Conservation (phyloP, 2,888 invertebrate genomes). For the Norana najaformis region DNA sequence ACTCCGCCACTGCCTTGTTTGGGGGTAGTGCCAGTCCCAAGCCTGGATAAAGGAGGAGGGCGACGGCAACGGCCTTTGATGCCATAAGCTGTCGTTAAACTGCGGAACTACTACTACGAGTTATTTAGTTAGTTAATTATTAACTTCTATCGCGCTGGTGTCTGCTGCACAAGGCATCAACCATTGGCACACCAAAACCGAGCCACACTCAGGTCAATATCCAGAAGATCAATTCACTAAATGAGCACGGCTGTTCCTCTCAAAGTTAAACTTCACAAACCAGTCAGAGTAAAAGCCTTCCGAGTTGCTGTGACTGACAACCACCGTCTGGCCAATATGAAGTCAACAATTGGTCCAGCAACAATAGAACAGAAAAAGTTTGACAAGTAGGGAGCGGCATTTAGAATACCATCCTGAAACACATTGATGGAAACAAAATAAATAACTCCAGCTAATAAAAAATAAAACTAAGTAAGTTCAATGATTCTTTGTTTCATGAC, state of each 20-base stretch:
- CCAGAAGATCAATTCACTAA: too few species aligned
- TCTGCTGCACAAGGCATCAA: too few species aligned
- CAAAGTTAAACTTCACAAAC: constrained; percentile 1
- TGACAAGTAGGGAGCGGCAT: constrained; percentile 8
- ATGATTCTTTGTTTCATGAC: neutral
- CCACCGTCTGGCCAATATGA: constrained; percentile 1
- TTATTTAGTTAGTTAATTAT: too few species aligned
- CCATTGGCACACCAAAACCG: too few species aligned
- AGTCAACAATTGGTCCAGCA: constrained; percentile 14
- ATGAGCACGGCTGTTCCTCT: neutral
- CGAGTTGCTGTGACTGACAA: neutral
- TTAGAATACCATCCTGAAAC: constrained; percentile 9
- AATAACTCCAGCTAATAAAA: neutral
- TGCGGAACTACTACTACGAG: too few species aligned
- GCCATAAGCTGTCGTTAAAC: too few species aligned
- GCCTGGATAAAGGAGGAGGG: too few species aligned
- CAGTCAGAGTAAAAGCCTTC: neutral
- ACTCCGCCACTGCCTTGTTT: too few species aligned
- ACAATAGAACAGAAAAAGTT: neutral
- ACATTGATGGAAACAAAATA: neutral
- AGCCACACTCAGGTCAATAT: too few species aligned
- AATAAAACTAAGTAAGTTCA: neutral
- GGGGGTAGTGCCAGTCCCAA: too few species aligned
- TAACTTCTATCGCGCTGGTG: too few species aligned
- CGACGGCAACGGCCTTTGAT: too few species aligned